Evolutionary conservation across 2,797 vertebrate species (phyloP), one percentile per base, ranked within the genome.

Genomic region (Garrulus glandarius): DNA sequence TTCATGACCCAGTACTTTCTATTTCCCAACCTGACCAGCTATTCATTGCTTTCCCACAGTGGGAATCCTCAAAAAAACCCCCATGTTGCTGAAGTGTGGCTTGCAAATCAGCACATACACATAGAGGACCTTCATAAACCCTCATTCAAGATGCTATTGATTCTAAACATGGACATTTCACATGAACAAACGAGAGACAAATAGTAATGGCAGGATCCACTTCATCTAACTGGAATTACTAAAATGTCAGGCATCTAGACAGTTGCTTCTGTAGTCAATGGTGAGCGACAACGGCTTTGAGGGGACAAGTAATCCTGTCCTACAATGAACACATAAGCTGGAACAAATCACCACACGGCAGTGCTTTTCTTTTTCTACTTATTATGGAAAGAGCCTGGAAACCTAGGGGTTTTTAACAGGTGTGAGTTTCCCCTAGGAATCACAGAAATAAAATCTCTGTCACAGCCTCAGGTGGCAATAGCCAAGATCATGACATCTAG

Each of bases 31-130:
- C 3, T 29, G 24, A 60, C 10, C 34, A 49, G 37, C 23, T 61
- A 69, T 6, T 22, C 16, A 27, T 17, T 49, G 37, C 19, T 85
- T 79, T 59, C 15, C 20, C 75, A 71, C 26, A 70, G 32, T 4
- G 1, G 75, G 27, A 87, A 67, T 27, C 30, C 64, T n/a, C 69
- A 18, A 41, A 53, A 59, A 36, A 39, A 10, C 39, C 39, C 1
- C 46, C 19, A 36, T 0, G 3, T 11, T 79, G 18, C 29, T 18
- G 1, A 89, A 84, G 6, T 0, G 1, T 2, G 13, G 26, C 30
- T 72, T 34, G 47, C 44, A 44, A 57, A 84, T 43, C 36, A 89
- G 55, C 34, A 64, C 29, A 64, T 5, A 39, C 4, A 4, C 34
- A 60, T 10, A 74, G 2, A 53, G 10, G 26, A 87, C 30, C 63